A percentile compares a stretch with the other conserved stretches of the same genome.
These are phyloP conservation scores for Nyctibius grandis DNA, from an alignment of 2,797 vertebrate species.

Conservation along the genomic window DNA sequence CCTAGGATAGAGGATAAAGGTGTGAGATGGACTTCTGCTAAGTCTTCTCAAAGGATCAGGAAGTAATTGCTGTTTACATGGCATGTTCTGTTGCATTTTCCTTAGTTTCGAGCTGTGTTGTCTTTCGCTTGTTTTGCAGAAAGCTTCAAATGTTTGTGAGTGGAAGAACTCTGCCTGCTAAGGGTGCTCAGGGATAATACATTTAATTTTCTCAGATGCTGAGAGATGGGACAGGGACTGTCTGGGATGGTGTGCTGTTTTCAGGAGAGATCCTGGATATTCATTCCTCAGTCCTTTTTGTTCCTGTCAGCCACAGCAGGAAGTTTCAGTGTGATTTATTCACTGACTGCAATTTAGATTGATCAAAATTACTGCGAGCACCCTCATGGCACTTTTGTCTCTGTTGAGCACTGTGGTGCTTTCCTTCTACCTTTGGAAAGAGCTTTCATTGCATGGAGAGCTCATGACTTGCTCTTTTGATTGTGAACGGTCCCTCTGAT, in stretches of 20 bases:
- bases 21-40: neutral
- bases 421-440: neutral
- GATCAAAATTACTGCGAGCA: neutral
- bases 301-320: neutral
- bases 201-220: neutral
- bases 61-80: neutral
- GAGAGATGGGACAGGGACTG: neutral
- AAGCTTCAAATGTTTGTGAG: neutral
- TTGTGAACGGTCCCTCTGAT: neutral
- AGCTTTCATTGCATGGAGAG: neutral
- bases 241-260: neutral
- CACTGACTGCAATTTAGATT: neutral
- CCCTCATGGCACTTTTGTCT: neutral
- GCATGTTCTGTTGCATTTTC: neutral
- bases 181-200: neutral
- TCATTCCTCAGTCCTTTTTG: neutral
- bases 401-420: neutral
- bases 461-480: neutral
- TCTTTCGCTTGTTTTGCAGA: neutral
- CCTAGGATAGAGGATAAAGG: neutral
- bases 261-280: neutral
- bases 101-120: neutral
- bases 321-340: neutral
- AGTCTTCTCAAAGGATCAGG: neutral
- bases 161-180: neutral